A percentile compares a stretch with the other conserved stretches of the same genome.
These are phyloP conservation scores for Drosophila stalkeri DNA, from an alignment of 2,888 invertebrate genomes.

Conservation along the genomic window DNA sequence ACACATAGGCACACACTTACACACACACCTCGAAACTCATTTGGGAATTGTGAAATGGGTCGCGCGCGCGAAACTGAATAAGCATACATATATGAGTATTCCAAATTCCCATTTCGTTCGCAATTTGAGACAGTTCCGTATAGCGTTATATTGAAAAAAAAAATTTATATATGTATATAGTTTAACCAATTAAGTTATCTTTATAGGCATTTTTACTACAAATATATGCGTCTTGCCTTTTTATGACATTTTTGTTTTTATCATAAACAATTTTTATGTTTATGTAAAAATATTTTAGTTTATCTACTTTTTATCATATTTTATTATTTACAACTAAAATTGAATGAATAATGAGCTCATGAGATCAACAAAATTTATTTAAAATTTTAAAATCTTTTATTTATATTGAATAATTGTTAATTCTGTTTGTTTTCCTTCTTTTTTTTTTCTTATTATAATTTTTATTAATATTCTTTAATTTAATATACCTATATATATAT, in stretches of 20 bases:
- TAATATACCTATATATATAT: no score
- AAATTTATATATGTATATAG: neutral
- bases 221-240: neutral
- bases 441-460: no score
- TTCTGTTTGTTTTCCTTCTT: no score
- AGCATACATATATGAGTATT: constrained; percentile 4
- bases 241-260: neutral
- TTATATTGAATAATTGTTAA: no score
- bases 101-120: constrained; percentile 5
- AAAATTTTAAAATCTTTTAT: no score
- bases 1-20: constrained; percentile 11
- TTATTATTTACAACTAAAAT: no score
- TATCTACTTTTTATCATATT: no score
- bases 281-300: no score
- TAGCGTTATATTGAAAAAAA: neutral
- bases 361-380: no score
- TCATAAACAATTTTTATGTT: neutral
- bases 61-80: constrained; percentile 26
- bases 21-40: constrained; percentile 24
- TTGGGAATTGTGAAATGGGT: constrained; percentile 49
- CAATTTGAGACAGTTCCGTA: constrained; percentile 1
- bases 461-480: no score
- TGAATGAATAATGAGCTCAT: no score
- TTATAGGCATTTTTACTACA: neutral
- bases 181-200: neutral